Conservation (phyloP, 2,113 vertebrate species). For the Pimephales promelas region DNA sequence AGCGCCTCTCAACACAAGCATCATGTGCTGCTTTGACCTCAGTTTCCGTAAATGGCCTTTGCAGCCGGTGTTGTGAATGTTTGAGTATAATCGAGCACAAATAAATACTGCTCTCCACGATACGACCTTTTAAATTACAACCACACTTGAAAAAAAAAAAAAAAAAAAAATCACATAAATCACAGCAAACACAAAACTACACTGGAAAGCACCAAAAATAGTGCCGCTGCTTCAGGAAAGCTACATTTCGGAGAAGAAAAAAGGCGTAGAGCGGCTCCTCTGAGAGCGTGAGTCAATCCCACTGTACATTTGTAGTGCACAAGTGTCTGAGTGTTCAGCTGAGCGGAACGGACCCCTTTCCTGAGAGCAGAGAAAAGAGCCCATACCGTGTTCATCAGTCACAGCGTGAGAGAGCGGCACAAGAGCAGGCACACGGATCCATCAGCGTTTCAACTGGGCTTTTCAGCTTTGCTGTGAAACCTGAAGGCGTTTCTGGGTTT, state of each 20-base stretch:
- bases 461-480: not conserved
- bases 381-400: slow-evolving; percentile 6
- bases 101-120: not conserved
- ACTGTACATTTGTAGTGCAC: not conserved
- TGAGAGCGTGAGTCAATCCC: slow-evolving; percentile 13
- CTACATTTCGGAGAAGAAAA: not conserved
- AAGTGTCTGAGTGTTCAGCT: not conserved
- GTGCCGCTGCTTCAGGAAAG: not conserved
- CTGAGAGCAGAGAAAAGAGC: slow-evolving; percentile 27
- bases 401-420: not conserved
- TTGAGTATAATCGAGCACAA: not conserved
- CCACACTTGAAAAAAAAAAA: not conserved
- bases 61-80: not conserved
- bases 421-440: not conserved
- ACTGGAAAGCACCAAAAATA: not conserved
- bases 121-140: not conserved
- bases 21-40: not conserved
- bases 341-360: slow-evolving; percentile 27
- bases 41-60: not conserved
- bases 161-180: not conserved
- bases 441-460: not conserved
- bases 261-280: not conserved
- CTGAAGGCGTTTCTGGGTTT: not conserved
- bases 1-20: not conserved
- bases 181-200: not conserved